Conservation (phyloP, 1,140 invertebrate species). For the Myzus persicae region DNA sequence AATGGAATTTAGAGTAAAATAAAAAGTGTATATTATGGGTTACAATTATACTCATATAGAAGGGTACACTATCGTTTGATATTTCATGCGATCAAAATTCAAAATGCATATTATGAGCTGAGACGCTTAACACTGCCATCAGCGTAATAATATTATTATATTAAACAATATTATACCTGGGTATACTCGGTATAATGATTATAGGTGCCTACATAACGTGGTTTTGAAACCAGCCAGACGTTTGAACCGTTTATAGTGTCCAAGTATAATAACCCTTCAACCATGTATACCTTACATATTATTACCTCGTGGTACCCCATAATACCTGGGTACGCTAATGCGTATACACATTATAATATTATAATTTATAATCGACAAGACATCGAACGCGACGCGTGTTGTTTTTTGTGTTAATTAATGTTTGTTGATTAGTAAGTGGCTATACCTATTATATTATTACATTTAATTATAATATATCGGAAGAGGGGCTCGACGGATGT, state of each 20-base stretch:
- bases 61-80: neutral
- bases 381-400: neutral
- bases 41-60: neutral
- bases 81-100: neutral
- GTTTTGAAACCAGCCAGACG: neutral
- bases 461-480: neutral
- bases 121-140: neutral
- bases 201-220: no score
- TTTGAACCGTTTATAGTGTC: neutral
- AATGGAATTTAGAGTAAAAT: neutral
- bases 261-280: neutral
- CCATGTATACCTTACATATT: neutral
- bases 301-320: no score
- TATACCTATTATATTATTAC: neutral
- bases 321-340: no score
- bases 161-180: neutral
- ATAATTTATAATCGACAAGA: neutral
- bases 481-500: neutral
- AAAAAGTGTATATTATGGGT: neutral
- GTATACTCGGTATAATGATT: neutral
- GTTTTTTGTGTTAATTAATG: slow-evolving; percentile 2
- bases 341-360: neutral
- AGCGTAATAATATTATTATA: neutral
- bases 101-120: neutral
- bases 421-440: neutral